Conservation (phyloP, 2,113 vertebrate genomes). For the Phylloscopus trochiloides region DNA sequence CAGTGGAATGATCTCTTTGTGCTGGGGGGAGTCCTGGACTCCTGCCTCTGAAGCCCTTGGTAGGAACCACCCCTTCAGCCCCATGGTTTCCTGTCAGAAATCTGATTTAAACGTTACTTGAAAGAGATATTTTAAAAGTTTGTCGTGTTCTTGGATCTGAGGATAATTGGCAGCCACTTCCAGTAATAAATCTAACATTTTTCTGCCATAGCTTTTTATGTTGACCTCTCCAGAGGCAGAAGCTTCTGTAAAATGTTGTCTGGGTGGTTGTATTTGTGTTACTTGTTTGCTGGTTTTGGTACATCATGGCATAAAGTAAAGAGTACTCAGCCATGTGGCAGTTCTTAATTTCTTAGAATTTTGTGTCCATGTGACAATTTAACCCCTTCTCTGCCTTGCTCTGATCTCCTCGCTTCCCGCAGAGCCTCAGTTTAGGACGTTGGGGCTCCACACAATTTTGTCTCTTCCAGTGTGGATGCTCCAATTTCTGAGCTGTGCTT, state of each 20-base stretch:
- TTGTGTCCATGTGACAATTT: not conserved
- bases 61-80: not conserved
- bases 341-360: not conserved
- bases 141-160: not conserved
- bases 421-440: not conserved
- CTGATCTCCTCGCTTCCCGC: rapidly evolving
- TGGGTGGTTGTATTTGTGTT: not conserved
- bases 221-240: not conserved
- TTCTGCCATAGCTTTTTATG: not conserved
- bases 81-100: not conserved
- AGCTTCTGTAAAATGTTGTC: not conserved
- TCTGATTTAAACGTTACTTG: not conserved
- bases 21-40: rapidly evolving
- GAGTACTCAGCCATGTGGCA: not conserved
- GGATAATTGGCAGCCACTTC: not conserved
- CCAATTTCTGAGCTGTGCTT: not conserved
- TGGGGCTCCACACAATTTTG: rapidly evolving
- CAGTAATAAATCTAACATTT: not conserved
- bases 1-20: rapidly evolving
- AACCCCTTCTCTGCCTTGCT: not conserved
- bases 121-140: not conserved
- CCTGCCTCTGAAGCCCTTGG: not conserved
- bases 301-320: not conserved
- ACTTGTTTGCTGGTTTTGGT: not conserved
- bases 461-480: not conserved